Base-by-base conservation (phyloP, 2,113 vertebrate genomes). In the Antigone vipio region DNA sequence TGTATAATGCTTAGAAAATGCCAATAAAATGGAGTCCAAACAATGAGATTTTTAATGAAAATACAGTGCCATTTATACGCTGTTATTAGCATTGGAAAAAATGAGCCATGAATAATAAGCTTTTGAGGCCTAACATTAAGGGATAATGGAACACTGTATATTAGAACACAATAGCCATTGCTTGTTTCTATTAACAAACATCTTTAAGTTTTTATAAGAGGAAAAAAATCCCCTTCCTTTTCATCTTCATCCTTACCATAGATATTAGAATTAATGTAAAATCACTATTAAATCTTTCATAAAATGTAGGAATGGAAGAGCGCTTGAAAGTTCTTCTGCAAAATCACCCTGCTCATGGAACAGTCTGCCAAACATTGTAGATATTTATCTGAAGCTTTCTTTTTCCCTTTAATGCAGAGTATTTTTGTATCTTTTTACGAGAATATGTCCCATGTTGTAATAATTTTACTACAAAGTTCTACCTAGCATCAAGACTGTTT, bases 21-120 rank as follows among this genome's bases (percentile, higher is more conserved):
- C 12, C 78, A 93, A 75, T 83, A 93, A 81, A 96, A 88, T 86
- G 32, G n/a, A 88, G 34, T 38, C 47, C 49, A 88, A 93, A 62
- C 56, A 89, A 90, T 84, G 35, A 92, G 40, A 94, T 75, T 97
- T 93, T 94, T 78, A 95, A 96, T 88, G 86, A 94, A 95, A 95
- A 96, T 89, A 80, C 26, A 52, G 29, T 92, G 44, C 30, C n/a
- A 81, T 84, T 29, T 96, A 47, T 49, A 79, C 52, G 9, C 9
- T 82, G 13, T 24, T 91, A 73, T 66, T 94, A 89, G 6, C 9
- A 11, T 2, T 77, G 59, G n/a, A 73, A 94, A 78, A 96, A 93
- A 85, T 71, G 34, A 79, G 4, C 16, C 34, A 64, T 69, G 67
- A 93, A 91, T 92, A 92, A 75, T 35, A 90, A 56, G 30, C 9